These are phyloP conservation scores for Spinibarbus caldwelli DNA, from an alignment of 2,797 vertebrate species.

Conservation along the genomic window DNA sequence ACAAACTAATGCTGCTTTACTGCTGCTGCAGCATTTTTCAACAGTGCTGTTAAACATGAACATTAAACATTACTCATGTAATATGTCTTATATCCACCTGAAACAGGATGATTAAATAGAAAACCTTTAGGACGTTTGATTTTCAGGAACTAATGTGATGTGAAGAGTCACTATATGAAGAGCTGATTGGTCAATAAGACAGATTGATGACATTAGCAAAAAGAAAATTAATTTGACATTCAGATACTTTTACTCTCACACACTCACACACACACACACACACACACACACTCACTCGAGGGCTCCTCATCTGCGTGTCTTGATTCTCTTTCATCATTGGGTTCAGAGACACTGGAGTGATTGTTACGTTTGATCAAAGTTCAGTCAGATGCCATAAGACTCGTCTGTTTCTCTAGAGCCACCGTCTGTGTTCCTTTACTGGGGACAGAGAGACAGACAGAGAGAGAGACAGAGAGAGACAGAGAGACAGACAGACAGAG, in stretches of 20 bases:
- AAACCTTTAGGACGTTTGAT: not conserved
- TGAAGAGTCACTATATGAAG: not conserved
- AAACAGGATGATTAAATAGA: not conserved
- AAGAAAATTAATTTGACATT: not conserved
- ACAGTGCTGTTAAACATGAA: not conserved
- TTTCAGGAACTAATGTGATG: not conserved
- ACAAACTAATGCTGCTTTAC: not conserved
- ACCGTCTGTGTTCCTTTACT: not conserved
- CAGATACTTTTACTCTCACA: not conserved
- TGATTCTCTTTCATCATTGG: not conserved
- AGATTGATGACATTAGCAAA: not conserved
- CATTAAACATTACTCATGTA: not conserved
- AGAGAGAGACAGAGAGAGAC: too few species aligned
- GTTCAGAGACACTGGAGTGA: not conserved
- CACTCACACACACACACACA: not conserved
- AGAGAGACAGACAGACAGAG: too few species aligned
- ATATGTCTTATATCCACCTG: not conserved
- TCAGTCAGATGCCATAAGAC: not conserved
- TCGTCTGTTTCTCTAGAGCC: too few species aligned
- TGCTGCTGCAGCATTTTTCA: not conserved
- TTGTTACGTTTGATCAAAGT: slow-evolving; percentile 13
- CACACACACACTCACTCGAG: not conserved
- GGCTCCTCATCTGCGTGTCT: not conserved
- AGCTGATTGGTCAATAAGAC: not conserved
- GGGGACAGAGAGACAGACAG: not conserved